phyloP scores from a whole-genome alignment of 2,888 invertebrate genomes.

The Aphodius sticticus region DNA sequence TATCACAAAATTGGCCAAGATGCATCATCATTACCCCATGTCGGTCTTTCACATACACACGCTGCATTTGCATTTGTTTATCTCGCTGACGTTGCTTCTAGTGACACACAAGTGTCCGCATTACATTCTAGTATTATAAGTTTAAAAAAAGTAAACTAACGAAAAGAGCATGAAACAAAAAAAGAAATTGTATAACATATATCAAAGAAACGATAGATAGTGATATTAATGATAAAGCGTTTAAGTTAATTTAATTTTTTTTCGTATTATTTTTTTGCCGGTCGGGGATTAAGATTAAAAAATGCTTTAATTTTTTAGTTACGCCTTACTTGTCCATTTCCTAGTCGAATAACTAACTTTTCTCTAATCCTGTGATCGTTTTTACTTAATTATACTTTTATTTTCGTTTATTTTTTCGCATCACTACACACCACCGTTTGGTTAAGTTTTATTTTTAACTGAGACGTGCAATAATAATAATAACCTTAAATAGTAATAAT shows the following conservation, averaged over 20 bases:
- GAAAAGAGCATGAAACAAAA: constrained; percentile 20
- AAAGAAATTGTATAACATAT: neutral
- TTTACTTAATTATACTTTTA: constrained; percentile 41
- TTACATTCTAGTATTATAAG: constrained; percentile 69
- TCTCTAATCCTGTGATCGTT: constrained; percentile 39
- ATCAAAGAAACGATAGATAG: neutral
- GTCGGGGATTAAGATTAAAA: neutral
- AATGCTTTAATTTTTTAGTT: neutral
- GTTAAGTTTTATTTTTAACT: constrained; percentile 58
- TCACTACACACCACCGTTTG: constrained; percentile 60
- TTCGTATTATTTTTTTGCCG: neutral
- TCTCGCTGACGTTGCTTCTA: constrained; percentile 72
- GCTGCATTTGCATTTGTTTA: constrained; percentile 71
- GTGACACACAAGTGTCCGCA: constrained; percentile 74
- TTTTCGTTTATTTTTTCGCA: constrained; percentile 50
- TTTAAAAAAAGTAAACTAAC: constrained; percentile 14
- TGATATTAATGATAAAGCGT: neutral
- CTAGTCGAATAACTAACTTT: constrained; percentile 18
- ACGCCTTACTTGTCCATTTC: constrained; percentile 14
- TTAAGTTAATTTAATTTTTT: neutral
- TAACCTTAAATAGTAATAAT: neutral
- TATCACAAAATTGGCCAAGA: constrained; percentile 51
- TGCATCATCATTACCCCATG: constrained; percentile 48
- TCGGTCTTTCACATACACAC: constrained; percentile 69
- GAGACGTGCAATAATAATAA: constrained; percentile 41